Base-by-base conservation (phyloP, 2,113 vertebrate genomes). In the Alectura lathami region DNA sequence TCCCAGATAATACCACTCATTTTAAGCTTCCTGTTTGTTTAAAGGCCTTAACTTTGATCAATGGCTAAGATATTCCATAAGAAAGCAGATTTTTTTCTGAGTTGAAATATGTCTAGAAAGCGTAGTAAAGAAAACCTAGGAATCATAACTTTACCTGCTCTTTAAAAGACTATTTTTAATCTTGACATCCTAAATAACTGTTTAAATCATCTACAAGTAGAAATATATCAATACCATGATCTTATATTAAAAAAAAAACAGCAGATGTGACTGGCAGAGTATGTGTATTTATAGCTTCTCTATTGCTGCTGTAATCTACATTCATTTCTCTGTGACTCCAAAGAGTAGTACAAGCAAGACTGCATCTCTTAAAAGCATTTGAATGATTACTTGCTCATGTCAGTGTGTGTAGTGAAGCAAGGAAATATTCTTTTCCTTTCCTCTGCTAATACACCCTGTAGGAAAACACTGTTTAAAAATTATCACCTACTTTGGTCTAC, bases 221-320 rank as follows among this genome's bases (percentile, higher is more conserved):
- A 95, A 96, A 95, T 97, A 89, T 91, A 96, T 96, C 93, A 95
- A 89, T 93, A 94, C 48, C 74, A 78, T 88, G 83, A 84, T 94
- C 89, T 93, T 92, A 34, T 69, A 92, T 94, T 84, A 77, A 94
- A 92, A 95, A 96, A 92, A 2, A 43, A 45, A 67, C 70, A 79
- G 60, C 89, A 96, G 92, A 95, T 92, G 89, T 96, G 94, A 95
- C 86, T 93, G 88, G 92, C 86, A 95, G 88, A 73, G 76, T 86
- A 68, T 88, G 94, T 94, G 79, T 96, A 96, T 97, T 95, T 97
- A 97, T 97, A 96, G 95, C 93, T 95, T 96, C 91, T 95, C 88
- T 97, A 96, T 97, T 95, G 93, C 91, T 91, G 81, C 94, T 96
- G 81, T 88, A 97, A 96, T 97, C 95, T 96, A 76, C 95, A 96